Conservation (phyloP, 2,888 invertebrate genomes). For the Epicampocera succincta region DNA sequence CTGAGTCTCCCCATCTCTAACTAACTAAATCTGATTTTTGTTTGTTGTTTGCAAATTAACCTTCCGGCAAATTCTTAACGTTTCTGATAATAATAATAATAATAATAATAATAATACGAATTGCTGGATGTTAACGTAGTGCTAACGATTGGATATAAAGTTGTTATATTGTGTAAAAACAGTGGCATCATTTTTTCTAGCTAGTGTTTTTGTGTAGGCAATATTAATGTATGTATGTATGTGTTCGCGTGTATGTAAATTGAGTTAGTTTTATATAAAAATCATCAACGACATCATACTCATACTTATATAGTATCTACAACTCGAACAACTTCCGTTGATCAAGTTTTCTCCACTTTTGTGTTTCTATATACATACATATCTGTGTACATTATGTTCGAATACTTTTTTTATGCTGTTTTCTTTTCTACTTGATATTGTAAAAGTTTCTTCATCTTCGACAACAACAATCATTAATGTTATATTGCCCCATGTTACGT, state of each 20-base stretch:
- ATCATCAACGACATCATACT: constrained; percentile 53
- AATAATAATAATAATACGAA: too few species aligned
- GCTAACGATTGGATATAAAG: too few species aligned
- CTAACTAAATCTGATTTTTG: too few species aligned
- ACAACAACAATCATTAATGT: constrained; percentile 54
- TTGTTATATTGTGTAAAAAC: not conserved
- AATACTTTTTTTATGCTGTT: constrained; percentile 13
- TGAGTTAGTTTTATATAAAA: constrained; percentile 35
- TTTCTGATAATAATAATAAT: too few species aligned
- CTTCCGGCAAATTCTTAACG: too few species aligned
- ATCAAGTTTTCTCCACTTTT: constrained; percentile 58
- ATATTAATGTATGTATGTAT: not conserved
- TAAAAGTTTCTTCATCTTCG: constrained; percentile 52
- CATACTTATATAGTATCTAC: constrained; percentile 28
- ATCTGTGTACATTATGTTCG: not conserved
- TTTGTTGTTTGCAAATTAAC: too few species aligned
- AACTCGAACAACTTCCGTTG: constrained; percentile 64
- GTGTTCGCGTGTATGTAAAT: constrained; percentile 22
- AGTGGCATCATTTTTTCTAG: constrained; percentile 29
- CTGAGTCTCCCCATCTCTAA: too few species aligned
- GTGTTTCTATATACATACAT: too few species aligned
- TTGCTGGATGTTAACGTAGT: too few species aligned
- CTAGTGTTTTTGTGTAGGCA: constrained; percentile 4
- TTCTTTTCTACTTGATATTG: constrained; percentile 19
- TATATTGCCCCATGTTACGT: constrained; percentile 36